Evolutionary conservation across 2,113 vertebrate genomes (phyloP).

Genomic region (Chaetorhynchus papuensis): DNA sequence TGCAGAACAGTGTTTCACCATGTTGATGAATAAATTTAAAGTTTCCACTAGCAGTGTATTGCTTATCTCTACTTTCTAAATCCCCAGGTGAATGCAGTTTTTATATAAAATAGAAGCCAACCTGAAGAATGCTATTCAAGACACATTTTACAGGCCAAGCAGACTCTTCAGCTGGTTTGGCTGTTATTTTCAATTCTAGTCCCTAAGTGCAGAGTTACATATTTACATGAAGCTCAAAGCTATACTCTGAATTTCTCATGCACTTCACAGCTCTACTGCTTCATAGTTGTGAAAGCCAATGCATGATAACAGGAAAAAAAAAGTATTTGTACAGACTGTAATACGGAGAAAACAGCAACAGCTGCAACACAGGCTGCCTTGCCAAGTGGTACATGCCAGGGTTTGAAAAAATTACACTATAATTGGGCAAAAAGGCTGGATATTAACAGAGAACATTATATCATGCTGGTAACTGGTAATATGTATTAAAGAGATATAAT

Average conservation of each 20-base stretch:
- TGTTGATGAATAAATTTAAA: background rate
- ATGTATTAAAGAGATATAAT: slow-evolving; percentile 7
- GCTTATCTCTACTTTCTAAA: background rate
- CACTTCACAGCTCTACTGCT: background rate
- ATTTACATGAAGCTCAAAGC: background rate
- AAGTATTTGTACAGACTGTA: background rate
- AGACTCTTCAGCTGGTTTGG: background rate
- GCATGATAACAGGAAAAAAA: background rate
- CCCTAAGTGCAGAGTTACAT: background rate
- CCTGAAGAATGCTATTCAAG: background rate
- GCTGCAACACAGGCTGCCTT: background rate
- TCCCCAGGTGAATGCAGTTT: background rate
- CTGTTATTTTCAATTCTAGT: background rate
- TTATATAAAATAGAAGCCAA: background rate
- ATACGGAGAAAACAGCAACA: background rate
- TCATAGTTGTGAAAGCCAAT: background rate
- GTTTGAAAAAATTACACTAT: slow-evolving; percentile 4
- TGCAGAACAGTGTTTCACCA: background rate
- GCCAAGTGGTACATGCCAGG: background rate
- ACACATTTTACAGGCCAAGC: background rate
- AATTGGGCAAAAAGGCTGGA: background rate
- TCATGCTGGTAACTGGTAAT: background rate
- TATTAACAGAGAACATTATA: slow-evolving; percentile 36
- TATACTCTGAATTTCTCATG: background rate
- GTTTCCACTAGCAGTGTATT: background rate